Percentiles rank a stretch among this genome's conserved stretches.
Evolutionary conservation across 2,797 vertebrate species (phyloP).

Genomic region (Salmo trutta): DNA sequence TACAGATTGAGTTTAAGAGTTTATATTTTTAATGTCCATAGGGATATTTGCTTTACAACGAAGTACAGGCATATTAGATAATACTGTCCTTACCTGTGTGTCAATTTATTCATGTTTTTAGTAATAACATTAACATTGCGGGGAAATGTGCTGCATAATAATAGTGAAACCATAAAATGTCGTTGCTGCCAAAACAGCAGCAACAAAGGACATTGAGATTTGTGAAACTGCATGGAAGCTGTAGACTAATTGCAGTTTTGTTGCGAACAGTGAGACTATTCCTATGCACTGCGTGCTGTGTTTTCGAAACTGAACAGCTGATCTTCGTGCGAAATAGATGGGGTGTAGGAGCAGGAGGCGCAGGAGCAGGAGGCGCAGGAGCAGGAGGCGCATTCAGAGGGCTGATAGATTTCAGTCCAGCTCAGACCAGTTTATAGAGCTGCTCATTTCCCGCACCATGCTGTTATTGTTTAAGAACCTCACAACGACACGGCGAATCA

Average conservation of each 20-base stretch:
- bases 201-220: neutral
- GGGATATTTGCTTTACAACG: neutral
- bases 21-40: neutral
- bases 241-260: neutral
- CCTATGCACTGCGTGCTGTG: conserved; percentile 25
- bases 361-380: too few species aligned
- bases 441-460: conserved; percentile 48
- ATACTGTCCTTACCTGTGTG: neutral
- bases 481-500: neutral
- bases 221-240: neutral
- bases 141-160: neutral
- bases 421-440: conserved; percentile 78
- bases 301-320: conserved; percentile 72
- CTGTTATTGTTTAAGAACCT: conserved; percentile 44
- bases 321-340: conserved; percentile 41
- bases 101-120: neutral
- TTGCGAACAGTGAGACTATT: neutral
- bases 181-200: neutral
- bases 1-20: neutral
- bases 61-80: neutral
- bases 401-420: conserved; percentile 72
- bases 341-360: conserved; percentile 17
- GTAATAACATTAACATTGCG: neutral
- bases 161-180: neutral
- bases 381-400: conserved; percentile 18